These are phyloP conservation scores for Platygyra sinensis DNA, from an alignment of 64 coral and sea anemone genomes.

Conservation along the genomic window DNA sequence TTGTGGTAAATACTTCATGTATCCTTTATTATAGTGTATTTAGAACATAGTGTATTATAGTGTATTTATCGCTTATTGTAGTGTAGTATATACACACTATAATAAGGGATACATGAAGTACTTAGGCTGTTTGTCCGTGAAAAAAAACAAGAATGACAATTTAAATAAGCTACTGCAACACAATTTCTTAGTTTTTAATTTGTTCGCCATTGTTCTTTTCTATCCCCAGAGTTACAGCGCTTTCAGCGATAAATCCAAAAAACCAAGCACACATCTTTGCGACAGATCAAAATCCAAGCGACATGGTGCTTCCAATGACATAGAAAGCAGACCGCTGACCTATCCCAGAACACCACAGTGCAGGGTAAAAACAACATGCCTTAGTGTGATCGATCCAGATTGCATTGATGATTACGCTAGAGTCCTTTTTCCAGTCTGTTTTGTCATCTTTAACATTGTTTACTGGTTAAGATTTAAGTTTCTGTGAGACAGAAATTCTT, in stretches of 20 bases:
- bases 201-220: not conserved
- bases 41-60: no score
- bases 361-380: not conserved
- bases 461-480: constrained; percentile 64
- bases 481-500: not conserved
- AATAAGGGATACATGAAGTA: no score
- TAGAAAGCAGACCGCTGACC: constrained; percentile 7
- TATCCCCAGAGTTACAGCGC: constrained; percentile 11
- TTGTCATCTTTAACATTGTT: constrained; percentile 54
- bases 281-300: constrained; percentile 35
- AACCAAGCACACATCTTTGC: constrained; percentile 2
- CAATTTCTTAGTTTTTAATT: not conserved
- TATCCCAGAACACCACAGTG: constrained; percentile 33
- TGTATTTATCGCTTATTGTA: no score
- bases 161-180: no score
- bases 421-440: constrained; percentile 59
- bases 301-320: not conserved
- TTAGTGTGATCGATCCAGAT: constrained; percentile 45
- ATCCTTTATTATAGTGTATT: no score
- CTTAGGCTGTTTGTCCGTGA: no score
- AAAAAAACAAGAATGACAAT: no score
- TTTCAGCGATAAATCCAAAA: constrained; percentile 8
- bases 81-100: no score
- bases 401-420: constrained; percentile 73
- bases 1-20: no score